phyloP scores from a whole-genome alignment of 2,888 invertebrate species.

The Julus scanicus region DNA sequence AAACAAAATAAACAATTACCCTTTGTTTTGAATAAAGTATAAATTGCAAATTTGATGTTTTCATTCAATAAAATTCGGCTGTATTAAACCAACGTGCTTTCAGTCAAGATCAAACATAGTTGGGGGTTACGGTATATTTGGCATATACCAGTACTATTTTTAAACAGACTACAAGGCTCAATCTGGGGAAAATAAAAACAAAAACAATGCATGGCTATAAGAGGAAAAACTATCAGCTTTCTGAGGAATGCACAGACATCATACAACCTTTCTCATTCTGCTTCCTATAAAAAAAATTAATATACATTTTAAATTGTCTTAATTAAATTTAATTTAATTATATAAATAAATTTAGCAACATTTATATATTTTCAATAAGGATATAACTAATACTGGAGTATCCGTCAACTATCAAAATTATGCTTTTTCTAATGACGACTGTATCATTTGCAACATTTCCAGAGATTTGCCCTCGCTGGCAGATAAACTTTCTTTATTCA shows the following conservation, averaged over 20 bases:
- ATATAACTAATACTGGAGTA: not conserved
- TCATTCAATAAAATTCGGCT: not conserved
- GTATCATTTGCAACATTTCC: not conserved
- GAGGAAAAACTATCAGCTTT: constrained; percentile 33
- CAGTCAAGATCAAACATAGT: constrained; percentile 31
- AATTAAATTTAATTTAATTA: not conserved
- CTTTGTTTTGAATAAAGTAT: not conserved
- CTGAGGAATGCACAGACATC: not conserved
- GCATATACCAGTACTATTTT: constrained; percentile 21
- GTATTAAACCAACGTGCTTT: not conserved
- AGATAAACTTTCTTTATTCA: not conserved
- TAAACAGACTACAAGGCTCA: not conserved
- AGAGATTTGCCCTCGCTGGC: not conserved
- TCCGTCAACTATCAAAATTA: not conserved
- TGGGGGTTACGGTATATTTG: constrained; percentile 38
- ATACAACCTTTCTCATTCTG: not conserved
- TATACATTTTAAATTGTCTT: not conserved
- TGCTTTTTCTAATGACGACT: constrained; percentile 18
- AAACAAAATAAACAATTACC: not conserved
- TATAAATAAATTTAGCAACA: not conserved
- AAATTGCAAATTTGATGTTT: not conserved
- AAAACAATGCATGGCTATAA: constrained; percentile 35
- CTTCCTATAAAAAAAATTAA: not conserved
- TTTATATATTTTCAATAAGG: not conserved
- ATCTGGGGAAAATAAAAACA: constrained; percentile 21